Percentiles rank a stretch among this genome's conserved stretches.
Evolutionary conservation across 35 echinoderm and acorn worm species (phyloP).

Genomic region (Anneissia japonica): DNA sequence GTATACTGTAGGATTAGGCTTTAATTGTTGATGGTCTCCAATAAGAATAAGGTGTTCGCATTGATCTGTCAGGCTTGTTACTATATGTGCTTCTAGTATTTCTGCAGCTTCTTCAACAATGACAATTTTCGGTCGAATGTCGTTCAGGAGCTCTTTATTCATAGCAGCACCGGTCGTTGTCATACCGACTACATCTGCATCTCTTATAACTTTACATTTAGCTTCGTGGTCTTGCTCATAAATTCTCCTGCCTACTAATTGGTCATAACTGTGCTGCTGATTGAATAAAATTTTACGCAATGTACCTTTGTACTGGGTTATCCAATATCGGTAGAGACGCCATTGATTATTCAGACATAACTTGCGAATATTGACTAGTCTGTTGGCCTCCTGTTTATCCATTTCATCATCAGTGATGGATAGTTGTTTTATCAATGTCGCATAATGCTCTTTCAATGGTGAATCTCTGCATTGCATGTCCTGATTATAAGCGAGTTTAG

Average conservation of each 20-base stretch:
- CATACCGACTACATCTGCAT: conserved; percentile 68
- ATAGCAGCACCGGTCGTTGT: conserved; percentile 83
- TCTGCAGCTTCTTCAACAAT: conserved; percentile 94
- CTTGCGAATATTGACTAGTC: conserved; percentile 27
- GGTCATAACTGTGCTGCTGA: conserved; percentile 24
- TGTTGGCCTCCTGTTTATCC: conserved; percentile 21
- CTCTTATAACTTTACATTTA: conserved; percentile 36
- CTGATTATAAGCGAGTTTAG: background rate
- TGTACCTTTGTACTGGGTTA: background rate
- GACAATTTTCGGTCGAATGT: conserved; percentile 57
- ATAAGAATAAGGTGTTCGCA: conserved; percentile 84
- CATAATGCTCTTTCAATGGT: background rate
- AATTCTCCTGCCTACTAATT: conserved; percentile 8
- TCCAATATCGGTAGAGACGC: conserved; percentile 62
- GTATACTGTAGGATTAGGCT: conserved; percentile 84
- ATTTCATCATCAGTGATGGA: conserved; percentile 29
- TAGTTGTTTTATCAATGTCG: background rate
- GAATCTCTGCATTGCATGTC: background rate
- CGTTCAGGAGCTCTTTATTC: conserved; percentile 43
- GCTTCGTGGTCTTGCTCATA: conserved; percentile 36
- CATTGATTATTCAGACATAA: conserved; percentile 42
- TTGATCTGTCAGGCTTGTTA: conserved; percentile 36
- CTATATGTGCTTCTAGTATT: conserved; percentile 77
- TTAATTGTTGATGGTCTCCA: conserved; percentile 87
- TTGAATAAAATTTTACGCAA: background rate